A percentile compares a stretch with the other conserved stretches of the same genome.
These are phyloP conservation scores for Lonchura striata DNA, from an alignment of 2,113 vertebrate species.

Conservation along the genomic window DNA sequence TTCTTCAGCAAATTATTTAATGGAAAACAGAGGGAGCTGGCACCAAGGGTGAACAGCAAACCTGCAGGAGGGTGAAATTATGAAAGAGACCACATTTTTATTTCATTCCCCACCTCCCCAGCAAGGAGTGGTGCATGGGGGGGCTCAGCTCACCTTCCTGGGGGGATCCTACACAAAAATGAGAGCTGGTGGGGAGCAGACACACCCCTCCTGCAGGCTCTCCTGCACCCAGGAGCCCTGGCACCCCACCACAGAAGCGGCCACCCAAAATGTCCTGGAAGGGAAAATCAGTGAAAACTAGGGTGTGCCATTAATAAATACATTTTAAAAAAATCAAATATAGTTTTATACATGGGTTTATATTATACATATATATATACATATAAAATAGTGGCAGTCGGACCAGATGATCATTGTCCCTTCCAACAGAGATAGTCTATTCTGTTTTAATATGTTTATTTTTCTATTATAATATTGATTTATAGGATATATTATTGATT, in stretches of 20 bases:
- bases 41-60: neutral
- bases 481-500: neutral
- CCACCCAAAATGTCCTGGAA: conserved; percentile 83
- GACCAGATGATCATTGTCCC: neutral
- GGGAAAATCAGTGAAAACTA: neutral
- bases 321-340: accelerated
- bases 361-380: neutral
- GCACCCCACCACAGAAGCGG: conserved; percentile 74
- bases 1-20: neutral
- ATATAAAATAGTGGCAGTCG: neutral
- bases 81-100: neutral
- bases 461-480: neutral
- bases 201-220: conserved; percentile 72
- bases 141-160: neutral
- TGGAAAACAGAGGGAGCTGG: neutral
- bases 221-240: conserved; percentile 84
- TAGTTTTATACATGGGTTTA: neutral
- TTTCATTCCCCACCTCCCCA: neutral
- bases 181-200: conserved; percentile 76
- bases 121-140: neutral
- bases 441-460: neutral
- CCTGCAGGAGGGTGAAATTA: neutral
- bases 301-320: neutral
- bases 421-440: neutral
- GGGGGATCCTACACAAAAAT: conserved; percentile 73